Evolutionary conservation across 1,140 invertebrate genomes (phyloP).

Genomic region (Probaryconus sp.): DNA sequence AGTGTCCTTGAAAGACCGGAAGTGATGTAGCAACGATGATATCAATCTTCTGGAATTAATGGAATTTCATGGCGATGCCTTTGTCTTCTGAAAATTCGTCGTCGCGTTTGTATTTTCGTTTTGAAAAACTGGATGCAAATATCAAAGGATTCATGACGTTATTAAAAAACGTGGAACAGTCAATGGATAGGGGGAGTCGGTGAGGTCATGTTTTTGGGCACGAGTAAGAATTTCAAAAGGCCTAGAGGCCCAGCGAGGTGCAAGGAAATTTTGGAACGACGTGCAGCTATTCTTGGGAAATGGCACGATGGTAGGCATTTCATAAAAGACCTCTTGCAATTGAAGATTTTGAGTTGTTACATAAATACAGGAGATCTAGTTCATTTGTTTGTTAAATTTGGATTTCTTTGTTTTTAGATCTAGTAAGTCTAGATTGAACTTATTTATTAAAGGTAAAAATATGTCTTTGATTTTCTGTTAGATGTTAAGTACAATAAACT

Average conservation of each 20-base stretch:
- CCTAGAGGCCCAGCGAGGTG: conserved; percentile 69
- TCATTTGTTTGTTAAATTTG: not conserved
- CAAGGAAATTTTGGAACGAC: conserved; percentile 69
- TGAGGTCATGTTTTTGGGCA: conserved; percentile 71
- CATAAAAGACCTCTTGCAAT: not conserved
- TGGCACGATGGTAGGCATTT: conserved; percentile 73
- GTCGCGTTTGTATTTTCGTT: not conserved
- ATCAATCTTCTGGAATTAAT: no score
- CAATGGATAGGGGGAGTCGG: conserved; percentile 15
- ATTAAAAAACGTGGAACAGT: not conserved
- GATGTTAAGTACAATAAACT: no score
- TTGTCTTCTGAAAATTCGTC: no score
- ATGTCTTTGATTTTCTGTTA: no score
- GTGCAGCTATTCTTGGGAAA: conserved; percentile 71
- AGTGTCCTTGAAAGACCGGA: conserved; percentile 1
- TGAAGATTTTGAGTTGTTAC: not conserved
- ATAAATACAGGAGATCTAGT: not conserved
- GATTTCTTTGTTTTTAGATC: conserved; percentile 3
- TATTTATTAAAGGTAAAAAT: no score
- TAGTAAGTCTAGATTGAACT: no score
- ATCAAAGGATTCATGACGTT: not conserved
- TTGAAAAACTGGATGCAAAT: not conserved
- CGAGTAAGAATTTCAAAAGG: conserved; percentile 63
- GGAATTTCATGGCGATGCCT: no score
- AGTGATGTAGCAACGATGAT: not conserved